Base-by-base conservation (phyloP, 1,140 invertebrate genomes). In the Zaprionus lachaisei region DNA sequence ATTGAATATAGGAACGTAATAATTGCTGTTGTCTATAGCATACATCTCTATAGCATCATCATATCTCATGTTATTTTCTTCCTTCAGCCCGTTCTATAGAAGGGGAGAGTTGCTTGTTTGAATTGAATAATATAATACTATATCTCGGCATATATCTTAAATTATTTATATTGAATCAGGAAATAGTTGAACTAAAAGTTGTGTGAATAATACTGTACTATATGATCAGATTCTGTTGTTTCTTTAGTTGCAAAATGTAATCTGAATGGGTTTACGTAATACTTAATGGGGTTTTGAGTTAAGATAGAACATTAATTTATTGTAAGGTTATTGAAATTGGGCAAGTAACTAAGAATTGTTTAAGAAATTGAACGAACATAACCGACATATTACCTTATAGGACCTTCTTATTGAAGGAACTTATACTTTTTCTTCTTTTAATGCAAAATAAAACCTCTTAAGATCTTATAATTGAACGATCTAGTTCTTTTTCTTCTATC, bases 1-100 rank as follows among this genome's bases (percentile, higher is more conserved):
- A 85, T 85, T 55, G 78, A 78, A 81, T 89, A 90, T 89, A 89
- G 85, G 85, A 89, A 89, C 85, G 76, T 89, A 90, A 82, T 90
- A 85, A 79, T 90, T 90, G 78, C 85, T 89, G 55, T 58, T 47
- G 41, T 17, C n/a, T 26, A 37, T n/a, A n/a, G 38, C 38, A 64
- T 72, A 61, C 84, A 41, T 41, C 38, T 41, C 15, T 41, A 17
- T 64, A 75, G 54, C 64, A 70, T 56, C 64, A 70, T 56, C 66
- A 28, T 56, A 44, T 44, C 28, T 31, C 24, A 28, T 51, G 22
- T 31, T 41, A 74, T 47, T 9, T 20, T 17, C 12, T 24, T 58
- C 55, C 34, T 49, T 9, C n/a, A 2, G 12, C 28, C 20, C 41
- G 38, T 55, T 34, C 20, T 22, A 20, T n/a, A 41, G 31, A n/a